A percentile compares a stretch with the other conserved stretches of the same genome.
Conservation (phyloP, 2,888 invertebrate genomes). For the Acronicta aceris region DNA sequence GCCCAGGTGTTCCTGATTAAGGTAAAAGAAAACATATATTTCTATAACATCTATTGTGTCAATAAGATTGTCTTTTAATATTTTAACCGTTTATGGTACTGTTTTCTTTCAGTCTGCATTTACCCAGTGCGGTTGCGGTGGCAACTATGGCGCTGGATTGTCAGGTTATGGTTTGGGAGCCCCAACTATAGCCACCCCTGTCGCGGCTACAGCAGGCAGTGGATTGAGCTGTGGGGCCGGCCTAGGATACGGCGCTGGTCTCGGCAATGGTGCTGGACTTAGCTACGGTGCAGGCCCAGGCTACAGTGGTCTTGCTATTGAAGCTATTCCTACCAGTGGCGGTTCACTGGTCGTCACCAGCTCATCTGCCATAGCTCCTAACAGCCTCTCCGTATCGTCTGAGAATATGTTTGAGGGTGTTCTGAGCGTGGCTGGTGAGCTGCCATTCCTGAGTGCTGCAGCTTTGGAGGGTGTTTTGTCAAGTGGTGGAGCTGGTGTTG, state of each 20-base stretch:
- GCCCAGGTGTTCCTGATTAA: neutral
- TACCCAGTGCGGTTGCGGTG: neutral
- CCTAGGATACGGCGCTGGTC: neutral
- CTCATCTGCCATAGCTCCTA: no score
- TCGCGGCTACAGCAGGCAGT: neutral
- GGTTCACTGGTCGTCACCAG: no score
- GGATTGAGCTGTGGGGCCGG: neutral
- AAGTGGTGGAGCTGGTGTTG: constrained; percentile 30
- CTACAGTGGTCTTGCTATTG: neutral
- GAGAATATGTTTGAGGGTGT: no score
- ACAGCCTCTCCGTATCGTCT: no score
- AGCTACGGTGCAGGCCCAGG: neutral
- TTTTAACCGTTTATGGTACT: no score
- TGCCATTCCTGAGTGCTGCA: no score
- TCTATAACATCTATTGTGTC: no score
- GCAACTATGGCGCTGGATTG: constrained; percentile 2
- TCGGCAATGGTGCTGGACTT: neutral
- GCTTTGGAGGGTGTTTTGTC: constrained; percentile 30
- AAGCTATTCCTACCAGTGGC: neutral
- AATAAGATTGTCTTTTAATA: no score
- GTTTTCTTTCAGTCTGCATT: neutral
- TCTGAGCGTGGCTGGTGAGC: no score
- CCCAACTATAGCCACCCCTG: neutral
- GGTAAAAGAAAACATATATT: neutral
- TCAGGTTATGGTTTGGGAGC: neutral